These are phyloP conservation scores for Eupithecia exiguata DNA, from an alignment of 2,888 invertebrate species.

Conservation along the genomic window DNA sequence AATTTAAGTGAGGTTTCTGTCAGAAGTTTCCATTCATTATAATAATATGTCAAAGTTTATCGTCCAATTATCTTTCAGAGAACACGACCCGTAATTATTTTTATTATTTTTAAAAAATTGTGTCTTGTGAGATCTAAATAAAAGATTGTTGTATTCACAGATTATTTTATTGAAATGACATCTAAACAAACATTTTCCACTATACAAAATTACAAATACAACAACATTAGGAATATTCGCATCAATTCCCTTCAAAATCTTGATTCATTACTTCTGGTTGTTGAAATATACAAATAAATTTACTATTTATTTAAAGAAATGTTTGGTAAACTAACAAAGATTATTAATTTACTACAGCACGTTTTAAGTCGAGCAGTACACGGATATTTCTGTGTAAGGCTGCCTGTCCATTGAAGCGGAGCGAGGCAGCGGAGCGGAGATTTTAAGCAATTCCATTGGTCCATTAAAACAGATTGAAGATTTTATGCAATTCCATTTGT, in stretches of 20 bases:
- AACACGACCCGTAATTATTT: not conserved
- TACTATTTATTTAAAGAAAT: not conserved
- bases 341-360: not conserved
- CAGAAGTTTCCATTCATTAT: not conserved
- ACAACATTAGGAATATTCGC: conserved; percentile 54
- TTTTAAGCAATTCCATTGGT: not conserved
- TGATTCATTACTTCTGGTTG: not conserved
- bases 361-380: not conserved
- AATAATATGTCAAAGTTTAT: not conserved
- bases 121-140: not conserved
- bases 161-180: conserved; percentile 63
- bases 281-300: not conserved
- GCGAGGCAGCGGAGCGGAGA: too few relatives aligned
- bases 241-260: conserved; percentile 51
- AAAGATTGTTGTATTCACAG: conserved; percentile 39
- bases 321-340: not conserved
- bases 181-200: conserved; percentile 62
- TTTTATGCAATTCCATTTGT: too few relatives aligned
- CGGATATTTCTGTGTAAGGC: not conserved
- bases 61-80: not conserved
- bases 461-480: too few relatives aligned
- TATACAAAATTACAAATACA: conserved; percentile 63
- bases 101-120: not conserved
- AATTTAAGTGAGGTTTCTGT: not conserved
- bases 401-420: not conserved